A percentile compares a stretch with the other conserved stretches of the same genome.
These are phyloP conservation scores for Ellobius talpinus DNA, from an alignment of 2,113 vertebrate species.

Conservation along the genomic window DNA sequence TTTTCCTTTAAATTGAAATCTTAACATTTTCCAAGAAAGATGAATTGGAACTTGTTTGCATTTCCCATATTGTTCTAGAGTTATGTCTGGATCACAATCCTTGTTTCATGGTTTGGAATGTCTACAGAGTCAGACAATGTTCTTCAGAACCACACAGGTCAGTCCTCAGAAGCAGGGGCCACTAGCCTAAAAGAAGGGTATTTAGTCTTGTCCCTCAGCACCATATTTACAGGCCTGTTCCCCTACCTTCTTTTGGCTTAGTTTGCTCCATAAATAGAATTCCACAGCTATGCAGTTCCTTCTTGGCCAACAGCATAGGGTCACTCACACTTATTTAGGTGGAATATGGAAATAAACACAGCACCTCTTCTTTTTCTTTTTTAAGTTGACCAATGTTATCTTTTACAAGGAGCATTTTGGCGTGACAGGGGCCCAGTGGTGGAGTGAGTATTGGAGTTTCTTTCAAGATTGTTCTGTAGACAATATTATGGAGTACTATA, in stretches of 20 bases:
- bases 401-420: background rate
- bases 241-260: background rate
- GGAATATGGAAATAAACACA: background rate
- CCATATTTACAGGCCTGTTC: background rate
- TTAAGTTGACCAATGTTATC: background rate
- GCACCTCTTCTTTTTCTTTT: background rate
- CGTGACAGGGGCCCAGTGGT: background rate
- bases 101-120: conserved; percentile 43
- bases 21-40: conserved; percentile 16
- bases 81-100: background rate
- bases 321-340: conserved; percentile 29
- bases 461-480: background rate
- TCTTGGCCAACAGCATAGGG: background rate
- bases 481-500: background rate
- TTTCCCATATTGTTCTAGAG: conserved; percentile 18
- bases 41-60: conserved; percentile 24
- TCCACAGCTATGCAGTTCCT: background rate
- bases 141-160: background rate
- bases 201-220: background rate
- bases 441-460: background rate
- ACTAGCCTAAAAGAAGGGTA: background rate
- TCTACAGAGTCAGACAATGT: background rate
- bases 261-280: conserved; percentile 9
- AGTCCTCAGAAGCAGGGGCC: background rate
- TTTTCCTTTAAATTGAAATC: conserved; percentile 12